Percentiles rank a stretch among this genome's conserved stretches.
These are phyloP conservation scores for Sitophilus oryzae DNA, from an alignment of 1,140 invertebrate genomes.

Conservation along the genomic window DNA sequence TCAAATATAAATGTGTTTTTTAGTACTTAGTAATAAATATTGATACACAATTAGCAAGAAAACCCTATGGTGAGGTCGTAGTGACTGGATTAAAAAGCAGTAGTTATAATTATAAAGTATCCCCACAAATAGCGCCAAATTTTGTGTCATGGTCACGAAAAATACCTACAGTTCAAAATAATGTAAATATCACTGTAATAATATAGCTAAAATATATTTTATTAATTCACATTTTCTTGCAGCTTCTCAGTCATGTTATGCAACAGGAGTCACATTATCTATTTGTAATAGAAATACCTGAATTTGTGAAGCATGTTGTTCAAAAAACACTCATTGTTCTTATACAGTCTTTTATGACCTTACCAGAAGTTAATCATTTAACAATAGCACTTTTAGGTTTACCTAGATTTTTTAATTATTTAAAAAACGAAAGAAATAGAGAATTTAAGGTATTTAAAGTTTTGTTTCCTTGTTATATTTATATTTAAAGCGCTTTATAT, in stretches of 20 bases:
- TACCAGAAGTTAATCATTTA: conserved; percentile 38
- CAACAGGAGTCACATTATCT: conserved; percentile 35
- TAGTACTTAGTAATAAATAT: conserved; percentile 48
- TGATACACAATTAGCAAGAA: conserved; percentile 43
- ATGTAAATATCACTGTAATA: too few species aligned
- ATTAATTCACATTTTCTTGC: too few species aligned
- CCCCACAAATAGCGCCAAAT: conserved; percentile 39
- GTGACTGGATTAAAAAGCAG: conserved; percentile 30
- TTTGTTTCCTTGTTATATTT: too few species aligned
- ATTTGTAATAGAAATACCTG: conserved; percentile 44
- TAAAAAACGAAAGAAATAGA: conserved; percentile 11
- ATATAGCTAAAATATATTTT: conserved; percentile 20
- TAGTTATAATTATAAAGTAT: conserved; percentile 37
- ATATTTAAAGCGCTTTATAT: conserved; percentile 17
- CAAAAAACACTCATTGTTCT: conserved; percentile 36
- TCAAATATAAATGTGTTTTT: conserved; percentile 23
- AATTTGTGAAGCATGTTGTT: conserved; percentile 41
- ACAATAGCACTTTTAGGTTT: conserved; percentile 47
- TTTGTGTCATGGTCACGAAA: conserved; percentile 48
- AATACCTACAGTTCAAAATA: conserved; percentile 30
- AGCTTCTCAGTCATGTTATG: too few species aligned
- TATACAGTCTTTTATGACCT: conserved; percentile 34
- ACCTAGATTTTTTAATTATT: conserved; percentile 43
- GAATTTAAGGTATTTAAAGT: conserved; percentile 14
- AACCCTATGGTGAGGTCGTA: conserved; percentile 38